Evolutionary conservation across 2,797 vertebrate genomes (phyloP).

Genomic region (Pseudochromis fuscus): DNA sequence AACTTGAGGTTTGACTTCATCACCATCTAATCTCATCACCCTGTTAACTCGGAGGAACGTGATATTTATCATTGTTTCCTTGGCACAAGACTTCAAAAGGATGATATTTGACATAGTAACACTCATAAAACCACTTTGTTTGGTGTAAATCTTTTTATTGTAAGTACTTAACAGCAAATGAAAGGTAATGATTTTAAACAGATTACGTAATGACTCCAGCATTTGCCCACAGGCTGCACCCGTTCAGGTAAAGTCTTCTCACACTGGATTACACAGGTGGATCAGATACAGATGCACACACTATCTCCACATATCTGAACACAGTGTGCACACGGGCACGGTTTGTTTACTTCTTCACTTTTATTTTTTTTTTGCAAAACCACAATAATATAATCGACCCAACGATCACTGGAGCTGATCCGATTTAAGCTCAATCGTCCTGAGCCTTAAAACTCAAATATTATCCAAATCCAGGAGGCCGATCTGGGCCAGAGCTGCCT

Average conservation of each 20-base stretch:
- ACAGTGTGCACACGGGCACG: neutral
- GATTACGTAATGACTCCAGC: neutral
- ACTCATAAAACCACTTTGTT: slow-evolving; percentile 25
- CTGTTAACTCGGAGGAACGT: slow-evolving; percentile 20
- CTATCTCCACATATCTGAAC: neutral
- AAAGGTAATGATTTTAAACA: neutral
- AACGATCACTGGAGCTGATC: neutral
- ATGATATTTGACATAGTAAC: neutral
- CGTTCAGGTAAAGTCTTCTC: neutral
- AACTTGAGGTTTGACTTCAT: slow-evolving; percentile 34
- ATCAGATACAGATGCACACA: slow-evolving; percentile 4
- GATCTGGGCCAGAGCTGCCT: neutral
- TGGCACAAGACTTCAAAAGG: slow-evolving; percentile 9
- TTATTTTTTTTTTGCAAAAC: neutral
- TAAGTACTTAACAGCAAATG: neutral
- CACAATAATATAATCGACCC: neutral
- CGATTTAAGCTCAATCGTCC: neutral
- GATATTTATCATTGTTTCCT: slow-evolving; percentile 13
- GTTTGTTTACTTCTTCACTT: neutral
- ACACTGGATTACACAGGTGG: neutral
- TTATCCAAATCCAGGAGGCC: neutral
- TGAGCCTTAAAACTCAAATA: neutral
- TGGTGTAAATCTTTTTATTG: slow-evolving; percentile 8
- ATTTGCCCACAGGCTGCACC: neutral
- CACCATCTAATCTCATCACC: slow-evolving; percentile 46